These are phyloP conservation scores for Oscheius sp. DNA, from an alignment of 2,888 invertebrate species.

Conservation along the genomic window DNA sequence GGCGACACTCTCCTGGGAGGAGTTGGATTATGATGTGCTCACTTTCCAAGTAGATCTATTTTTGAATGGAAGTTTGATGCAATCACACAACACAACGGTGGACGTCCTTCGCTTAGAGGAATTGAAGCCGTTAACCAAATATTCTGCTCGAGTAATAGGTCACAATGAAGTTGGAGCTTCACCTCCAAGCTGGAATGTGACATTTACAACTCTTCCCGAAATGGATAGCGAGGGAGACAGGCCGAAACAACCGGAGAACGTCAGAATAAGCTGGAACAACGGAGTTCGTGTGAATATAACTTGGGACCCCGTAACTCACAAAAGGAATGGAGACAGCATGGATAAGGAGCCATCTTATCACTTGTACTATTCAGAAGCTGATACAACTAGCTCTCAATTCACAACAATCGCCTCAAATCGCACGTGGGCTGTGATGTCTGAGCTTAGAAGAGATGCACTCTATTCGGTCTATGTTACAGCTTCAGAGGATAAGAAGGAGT, in stretches of 20 bases:
- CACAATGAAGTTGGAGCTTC: slow-evolving; percentile 32
- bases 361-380: slow-evolving; percentile 46
- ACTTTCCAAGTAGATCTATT: slow-evolving; percentile 39
- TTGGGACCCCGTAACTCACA: slow-evolving; percentile 43
- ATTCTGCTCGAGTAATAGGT: slow-evolving; percentile 19
- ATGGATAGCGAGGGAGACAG: slow-evolving; percentile 30
- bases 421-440: slow-evolving; percentile 50
- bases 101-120: slow-evolving; percentile 41
- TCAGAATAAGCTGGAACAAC: slow-evolving; percentile 51
- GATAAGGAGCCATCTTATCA: slow-evolving; percentile 37
- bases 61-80: slow-evolving; percentile 29
- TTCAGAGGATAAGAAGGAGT: slow-evolving; percentile 35
- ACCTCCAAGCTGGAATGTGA: slow-evolving; percentile 53
- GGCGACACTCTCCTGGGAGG: slow-evolving; percentile 45
- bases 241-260: slow-evolving; percentile 44
- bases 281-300: slow-evolving; percentile 53
- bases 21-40: slow-evolving; percentile 38
- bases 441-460: slow-evolving; percentile 39
- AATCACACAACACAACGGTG: slow-evolving; percentile 40
- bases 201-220: slow-evolving; percentile 45
- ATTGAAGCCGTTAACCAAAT: slow-evolving; percentile 32
- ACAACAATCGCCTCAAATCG: slow-evolving; percentile 29
- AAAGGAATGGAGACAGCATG: slow-evolving; percentile 32
- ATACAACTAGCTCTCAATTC: slow-evolving; percentile 38
- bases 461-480: slow-evolving; percentile 54